Evolutionary conservation across 1,140 invertebrate genomes (phyloP), one percentile per base, ranked within the genome.

Genomic region (Mactra quadrangularis): DNA sequence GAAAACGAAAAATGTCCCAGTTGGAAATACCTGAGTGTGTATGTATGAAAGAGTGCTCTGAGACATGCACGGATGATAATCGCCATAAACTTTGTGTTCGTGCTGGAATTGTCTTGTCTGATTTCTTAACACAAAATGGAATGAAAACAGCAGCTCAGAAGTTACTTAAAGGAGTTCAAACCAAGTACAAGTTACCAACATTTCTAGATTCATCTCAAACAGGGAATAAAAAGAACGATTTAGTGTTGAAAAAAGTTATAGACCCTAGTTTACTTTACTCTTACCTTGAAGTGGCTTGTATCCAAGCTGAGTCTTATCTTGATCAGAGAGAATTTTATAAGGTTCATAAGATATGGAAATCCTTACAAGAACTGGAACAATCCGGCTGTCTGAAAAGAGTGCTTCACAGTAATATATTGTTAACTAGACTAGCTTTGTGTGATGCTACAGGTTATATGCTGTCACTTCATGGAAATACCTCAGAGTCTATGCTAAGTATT

Each of bases 371-470:
- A 1, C 41, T 81, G 9, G 77, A 81, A 47, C n/a, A 70, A 29
- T 13, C 53, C n/a, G 77, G 77, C 31, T 19, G 19, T 4, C 47
- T 81, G 35, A 81, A 59, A 33, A 81, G 68, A 57, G 64, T 81
- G 27, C 25, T 81, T 17, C 77, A 81, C 41, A 68, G 77, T 9
- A 81, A 66, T 9, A 71, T 81, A 38, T 35, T 81, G 33, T 17
- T 81, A 25, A 57, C 77, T 1, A 70, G 77, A 60, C 77, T 81
- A 38, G 77, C 77, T 17, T 64, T 81, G 15, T 70, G 77, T 71
- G 55, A 71, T 47, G 64, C 77, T 2, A 22, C 77, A 29, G 55
- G 64, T 33, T 70, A 57, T 38, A 47, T 81, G 62, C 41, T 81
- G 31, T 57, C 64, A 29, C 45, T 50, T 15, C 45, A 47, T 68